Percentiles rank a stretch among this genome's conserved stretches.
Evolutionary conservation across 2,113 vertebrate genomes (phyloP).

Genomic region (Xenus cinereus): DNA sequence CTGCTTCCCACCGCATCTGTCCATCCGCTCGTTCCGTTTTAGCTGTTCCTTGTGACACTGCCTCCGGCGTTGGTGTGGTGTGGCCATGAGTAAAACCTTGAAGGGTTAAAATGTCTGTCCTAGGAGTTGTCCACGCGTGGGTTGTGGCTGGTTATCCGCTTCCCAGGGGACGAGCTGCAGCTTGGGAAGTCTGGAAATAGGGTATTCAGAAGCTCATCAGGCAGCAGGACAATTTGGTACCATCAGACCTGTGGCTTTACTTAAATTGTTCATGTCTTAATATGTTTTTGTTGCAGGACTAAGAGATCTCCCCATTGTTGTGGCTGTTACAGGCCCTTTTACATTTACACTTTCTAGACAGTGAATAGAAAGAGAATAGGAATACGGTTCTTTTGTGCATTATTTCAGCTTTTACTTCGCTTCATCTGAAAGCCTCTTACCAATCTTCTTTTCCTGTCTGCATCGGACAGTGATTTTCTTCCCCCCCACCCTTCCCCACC

Average conservation of each 20-base stretch:
- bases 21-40: neutral
- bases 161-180: neutral
- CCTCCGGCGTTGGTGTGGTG: neutral
- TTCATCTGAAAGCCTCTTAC: neutral
- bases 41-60: neutral
- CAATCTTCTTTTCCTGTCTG: neutral
- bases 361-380: neutral
- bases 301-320: neutral
- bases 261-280: neutral
- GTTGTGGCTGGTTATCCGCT: neutral
- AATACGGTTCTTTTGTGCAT: neutral
- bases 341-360: neutral
- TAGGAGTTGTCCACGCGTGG: neutral
- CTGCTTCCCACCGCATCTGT: neutral
- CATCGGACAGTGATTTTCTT: neutral
- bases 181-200: neutral
- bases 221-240: neutral
- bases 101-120: neutral
- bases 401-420: neutral
- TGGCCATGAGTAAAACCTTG: neutral
- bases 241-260: neutral
- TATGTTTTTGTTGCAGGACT: neutral
- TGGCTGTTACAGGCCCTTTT: neutral
- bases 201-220: neutral
- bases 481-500: neutral